These are phyloP conservation scores for Lithophane semibrunnea DNA, from an alignment of 2,888 invertebrate genomes.

Conservation along the genomic window DNA sequence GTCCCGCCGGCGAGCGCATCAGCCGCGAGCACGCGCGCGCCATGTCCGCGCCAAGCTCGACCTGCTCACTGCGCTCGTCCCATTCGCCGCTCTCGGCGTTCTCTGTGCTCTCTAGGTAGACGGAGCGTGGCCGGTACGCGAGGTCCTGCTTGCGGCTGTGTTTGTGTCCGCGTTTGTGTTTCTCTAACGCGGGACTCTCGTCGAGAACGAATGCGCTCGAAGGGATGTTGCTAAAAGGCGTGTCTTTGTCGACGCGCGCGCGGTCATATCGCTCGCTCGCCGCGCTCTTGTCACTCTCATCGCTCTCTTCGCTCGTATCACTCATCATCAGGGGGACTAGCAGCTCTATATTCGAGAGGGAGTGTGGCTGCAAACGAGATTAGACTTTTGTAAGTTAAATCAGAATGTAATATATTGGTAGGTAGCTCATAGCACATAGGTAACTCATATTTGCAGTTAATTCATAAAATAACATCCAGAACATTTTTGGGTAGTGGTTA, in stretches of 20 bases:
- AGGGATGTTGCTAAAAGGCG: slow-evolving; percentile 65
- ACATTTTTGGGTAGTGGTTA: not conserved
- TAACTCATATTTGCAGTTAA: not conserved
- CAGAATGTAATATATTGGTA: not conserved
- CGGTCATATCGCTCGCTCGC: slow-evolving; percentile 11
- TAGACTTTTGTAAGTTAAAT: not conserved
- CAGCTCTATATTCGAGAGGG: slow-evolving; percentile 60
- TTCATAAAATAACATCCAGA: not conserved
- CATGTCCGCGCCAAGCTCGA: not conserved
- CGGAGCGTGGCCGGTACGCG: slow-evolving; percentile 9
- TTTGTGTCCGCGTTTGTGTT: slow-evolving; percentile 21
- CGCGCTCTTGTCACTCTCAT: not conserved
- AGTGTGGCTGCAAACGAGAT: slow-evolving; percentile 27
- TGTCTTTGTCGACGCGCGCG: slow-evolving; percentile 34
- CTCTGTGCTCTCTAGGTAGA: slow-evolving; percentile 9
- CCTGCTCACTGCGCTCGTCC: not conserved
- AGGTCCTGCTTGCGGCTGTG: slow-evolving; percentile 21
- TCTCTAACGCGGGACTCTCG: slow-evolving; percentile 2
- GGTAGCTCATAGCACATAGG: not conserved
- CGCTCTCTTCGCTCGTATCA: not conserved
- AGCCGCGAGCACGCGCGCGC: slow-evolving; percentile 27
- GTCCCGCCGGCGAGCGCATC: not conserved
- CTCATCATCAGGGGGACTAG: slow-evolving; percentile 51
- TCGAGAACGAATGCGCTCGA: slow-evolving; percentile 59
- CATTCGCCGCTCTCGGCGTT: not conserved